A percentile compares a stretch with the other conserved stretches of the same genome.
Conservation (phyloP, 2,113 vertebrate genomes). For the Lepus europaeus region DNA sequence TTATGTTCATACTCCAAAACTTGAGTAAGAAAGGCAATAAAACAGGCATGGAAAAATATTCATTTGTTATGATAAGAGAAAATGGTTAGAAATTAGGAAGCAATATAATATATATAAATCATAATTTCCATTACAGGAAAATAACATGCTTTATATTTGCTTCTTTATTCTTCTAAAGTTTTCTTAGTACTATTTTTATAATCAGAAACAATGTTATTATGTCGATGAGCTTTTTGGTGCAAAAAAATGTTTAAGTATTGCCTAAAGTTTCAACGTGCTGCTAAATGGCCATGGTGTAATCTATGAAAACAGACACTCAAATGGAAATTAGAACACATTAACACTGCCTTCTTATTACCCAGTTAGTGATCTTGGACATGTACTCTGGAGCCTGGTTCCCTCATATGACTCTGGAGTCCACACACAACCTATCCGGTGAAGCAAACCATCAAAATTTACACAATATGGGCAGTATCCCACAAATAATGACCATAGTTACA, state of each 20-base stretch:
- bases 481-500: not conserved
- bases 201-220: constrained; percentile 13
- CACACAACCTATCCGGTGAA: not conserved
- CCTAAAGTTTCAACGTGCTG: constrained; percentile 25
- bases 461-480: not conserved
- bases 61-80: not conserved
- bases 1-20: not conserved
- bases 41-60: not conserved
- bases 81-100: not conserved
- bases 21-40: not conserved
- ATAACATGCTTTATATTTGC: not conserved
- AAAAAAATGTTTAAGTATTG: not conserved
- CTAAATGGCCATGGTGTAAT: not conserved
- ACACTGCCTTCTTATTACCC: not conserved
- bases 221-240: not conserved
- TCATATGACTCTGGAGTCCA: not conserved
- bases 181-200: constrained; percentile 41
- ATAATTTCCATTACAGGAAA: not conserved
- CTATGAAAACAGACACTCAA: not conserved
- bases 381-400: not conserved
- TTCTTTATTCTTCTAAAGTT: not conserved
- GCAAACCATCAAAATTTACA: not conserved
- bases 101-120: not conserved
- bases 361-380: not conserved
- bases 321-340: constrained; percentile 24